phyloP scores from a whole-genome alignment of 2,888 invertebrate species.

The Therioaphis trifolii region DNA sequence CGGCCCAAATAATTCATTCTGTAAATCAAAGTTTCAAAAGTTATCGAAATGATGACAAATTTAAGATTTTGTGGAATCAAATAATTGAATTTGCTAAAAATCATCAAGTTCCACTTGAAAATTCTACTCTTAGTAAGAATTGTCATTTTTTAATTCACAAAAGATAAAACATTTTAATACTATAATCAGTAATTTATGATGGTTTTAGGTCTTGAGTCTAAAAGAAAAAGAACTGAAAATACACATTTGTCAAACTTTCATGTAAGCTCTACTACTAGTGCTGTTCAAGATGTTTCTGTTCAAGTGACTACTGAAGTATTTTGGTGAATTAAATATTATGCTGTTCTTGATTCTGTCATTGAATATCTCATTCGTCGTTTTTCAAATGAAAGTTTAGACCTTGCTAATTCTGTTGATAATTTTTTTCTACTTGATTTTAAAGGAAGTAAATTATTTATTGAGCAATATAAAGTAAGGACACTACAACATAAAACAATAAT shows the following conservation, averaged over 20 bases:
- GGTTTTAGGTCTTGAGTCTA: too few species aligned
- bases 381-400: not conserved
- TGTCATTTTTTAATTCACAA: too few species aligned
- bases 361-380: not conserved
- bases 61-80: not conserved
- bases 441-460: not conserved
- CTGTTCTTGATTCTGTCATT: not conserved
- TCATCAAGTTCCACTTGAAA: not conserved
- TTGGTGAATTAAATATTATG: constrained; percentile 7
- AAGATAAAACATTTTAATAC: too few species aligned
- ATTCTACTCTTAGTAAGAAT: not conserved
- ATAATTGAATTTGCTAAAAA: not conserved
- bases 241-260: not conserved
- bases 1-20: constrained; percentile 2
- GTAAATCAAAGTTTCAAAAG: not conserved
- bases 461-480: not conserved
- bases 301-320: not conserved
- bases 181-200: too few species aligned
- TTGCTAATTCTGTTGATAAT: not conserved
- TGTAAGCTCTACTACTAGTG: not conserved
- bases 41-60: constrained; percentile 26
- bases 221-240: too few species aligned
- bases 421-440: not conserved
- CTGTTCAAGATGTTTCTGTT: not conserved
- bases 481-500: too few species aligned